Evolutionary conservation across 37 sponge, comb jelly and placozoan species (phyloP).

Genomic region (Ephydatia muelleri): DNA sequence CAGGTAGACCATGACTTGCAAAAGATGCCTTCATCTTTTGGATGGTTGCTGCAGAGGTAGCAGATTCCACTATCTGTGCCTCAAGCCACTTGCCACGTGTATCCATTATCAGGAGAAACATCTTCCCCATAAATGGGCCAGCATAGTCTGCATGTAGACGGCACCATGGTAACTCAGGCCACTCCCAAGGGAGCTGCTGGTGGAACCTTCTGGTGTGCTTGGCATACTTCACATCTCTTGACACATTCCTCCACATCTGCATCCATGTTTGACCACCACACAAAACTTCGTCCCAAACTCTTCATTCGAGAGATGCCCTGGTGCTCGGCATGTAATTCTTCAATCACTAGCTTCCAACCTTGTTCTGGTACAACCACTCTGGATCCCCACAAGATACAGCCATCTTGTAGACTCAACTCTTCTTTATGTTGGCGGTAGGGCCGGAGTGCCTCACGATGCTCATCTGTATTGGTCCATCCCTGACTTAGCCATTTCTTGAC

Average conservation of each 20-base stretch:
- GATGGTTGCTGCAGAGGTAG: slow-evolving; percentile 18
- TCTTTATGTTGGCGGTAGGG: slow-evolving; percentile 9
- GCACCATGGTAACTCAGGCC: slow-evolving; percentile 17
- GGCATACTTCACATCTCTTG: slow-evolving; percentile 7
- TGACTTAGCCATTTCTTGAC: not conserved
- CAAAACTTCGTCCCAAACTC: not conserved
- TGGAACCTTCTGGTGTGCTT: not conserved
- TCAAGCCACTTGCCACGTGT: slow-evolving; percentile 17
- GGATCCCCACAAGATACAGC: slow-evolving; percentile 18
- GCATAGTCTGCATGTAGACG: slow-evolving; percentile 13
- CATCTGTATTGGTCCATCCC: slow-evolving; percentile 6
- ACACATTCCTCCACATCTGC: slow-evolving; percentile 14
- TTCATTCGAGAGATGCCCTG: not conserved
- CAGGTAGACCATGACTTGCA: slow-evolving; percentile 12
- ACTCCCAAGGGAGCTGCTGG: slow-evolving; percentile 20
- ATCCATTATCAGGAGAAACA: slow-evolving; percentile 19
- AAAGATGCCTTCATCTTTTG: not conserved
- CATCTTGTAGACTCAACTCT: slow-evolving; percentile 12
- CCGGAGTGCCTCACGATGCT: not conserved
- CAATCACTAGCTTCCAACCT: slow-evolving; percentile 6
- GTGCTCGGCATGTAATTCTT: not conserved
- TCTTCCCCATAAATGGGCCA: slow-evolving; percentile 17
- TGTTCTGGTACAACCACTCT: slow-evolving; percentile 10
- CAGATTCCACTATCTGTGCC: not conserved
- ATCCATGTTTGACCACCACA: slow-evolving; percentile 29